Base-by-base conservation (phyloP, 53 echinoderm and acorn worm species). In the Holothuria scabra region DNA sequence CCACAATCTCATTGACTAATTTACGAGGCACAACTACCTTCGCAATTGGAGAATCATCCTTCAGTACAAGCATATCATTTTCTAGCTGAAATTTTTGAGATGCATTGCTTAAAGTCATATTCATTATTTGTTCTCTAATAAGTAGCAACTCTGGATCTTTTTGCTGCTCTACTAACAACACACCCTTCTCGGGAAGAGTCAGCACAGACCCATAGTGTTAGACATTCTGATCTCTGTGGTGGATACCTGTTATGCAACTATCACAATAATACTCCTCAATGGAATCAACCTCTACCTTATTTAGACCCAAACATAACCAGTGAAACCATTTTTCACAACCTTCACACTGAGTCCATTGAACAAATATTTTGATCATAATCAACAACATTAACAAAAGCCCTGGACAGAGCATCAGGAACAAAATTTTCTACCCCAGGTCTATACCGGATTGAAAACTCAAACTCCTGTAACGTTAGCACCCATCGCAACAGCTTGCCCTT, bases 401-500 rank as follows among this genome's bases (percentile, higher is more conserved):
- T 81, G 9, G 81, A 81, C 4, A 62, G 21, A 3, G 81, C 81
- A 81, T 81, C 63, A 59, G 41, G 81, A 12, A 61, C 48, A 22
- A 81, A n/a, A 62, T 81, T 81, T 24, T 81, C 32, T n/a, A 21
- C 20, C 8, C 81, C 63, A 14, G 61, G 81, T 81, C 81, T 60
- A 80, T 89, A 89, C 24, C 30, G 13, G 2, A 89, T 80, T 20
- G 75, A 32, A 33, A 79, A 89, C 14, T 28, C 30, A n/a, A 58
- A 20, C 20, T 7, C 68, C 34, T 34, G 30, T 32, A 31, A 31
- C 30, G 6, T 31, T 19, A 20, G 34, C 23, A 80, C 72, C 89
- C 85, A 85, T 22, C 85, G 59, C 20, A 84, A 66, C 16, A 89
- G 62, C 62, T 7, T 61, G 4, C 88, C 84, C 4, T 60, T 76